phyloP scores from a whole-genome alignment of 2,113 vertebrate species.

The Caretta caretta region DNA sequence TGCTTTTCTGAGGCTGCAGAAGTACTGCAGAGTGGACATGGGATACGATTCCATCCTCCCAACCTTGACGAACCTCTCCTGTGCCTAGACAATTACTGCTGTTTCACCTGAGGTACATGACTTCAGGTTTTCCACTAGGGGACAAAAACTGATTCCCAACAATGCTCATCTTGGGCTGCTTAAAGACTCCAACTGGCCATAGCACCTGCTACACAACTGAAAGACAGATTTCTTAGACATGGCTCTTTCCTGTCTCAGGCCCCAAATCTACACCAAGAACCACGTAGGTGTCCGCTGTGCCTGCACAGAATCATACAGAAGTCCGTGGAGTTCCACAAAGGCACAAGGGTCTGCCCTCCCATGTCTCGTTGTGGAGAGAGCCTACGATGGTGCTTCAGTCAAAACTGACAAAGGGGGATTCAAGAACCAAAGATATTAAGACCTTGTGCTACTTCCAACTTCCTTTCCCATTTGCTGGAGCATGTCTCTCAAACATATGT shows the following conservation, averaged over 20 bases:
- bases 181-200: not conserved
- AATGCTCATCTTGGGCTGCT: not conserved
- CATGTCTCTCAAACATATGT: not conserved
- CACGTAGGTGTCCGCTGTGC: fast-evolving
- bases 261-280: not conserved
- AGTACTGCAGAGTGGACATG: too few relatives aligned
- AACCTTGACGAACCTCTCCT: not conserved
- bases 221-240: not conserved
- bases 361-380: not conserved
- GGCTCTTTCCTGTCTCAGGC: not conserved
- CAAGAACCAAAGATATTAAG: not conserved
- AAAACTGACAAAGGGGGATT: not conserved
- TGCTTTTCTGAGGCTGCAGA: too few relatives aligned
- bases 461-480: not conserved
- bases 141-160: not conserved
- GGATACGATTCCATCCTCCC: not conserved
- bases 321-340: fast-evolving
- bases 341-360: not conserved
- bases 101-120: not conserved
- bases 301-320: not conserved
- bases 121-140: not conserved
- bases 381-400: not conserved
- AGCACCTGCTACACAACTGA: not conserved
- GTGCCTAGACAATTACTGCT: not conserved
- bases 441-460: not conserved